Evolutionary conservation across 2,888 invertebrate species (phyloP), one percentile per base, ranked within the genome.

Genomic region (Eupithecia insigniata): DNA sequence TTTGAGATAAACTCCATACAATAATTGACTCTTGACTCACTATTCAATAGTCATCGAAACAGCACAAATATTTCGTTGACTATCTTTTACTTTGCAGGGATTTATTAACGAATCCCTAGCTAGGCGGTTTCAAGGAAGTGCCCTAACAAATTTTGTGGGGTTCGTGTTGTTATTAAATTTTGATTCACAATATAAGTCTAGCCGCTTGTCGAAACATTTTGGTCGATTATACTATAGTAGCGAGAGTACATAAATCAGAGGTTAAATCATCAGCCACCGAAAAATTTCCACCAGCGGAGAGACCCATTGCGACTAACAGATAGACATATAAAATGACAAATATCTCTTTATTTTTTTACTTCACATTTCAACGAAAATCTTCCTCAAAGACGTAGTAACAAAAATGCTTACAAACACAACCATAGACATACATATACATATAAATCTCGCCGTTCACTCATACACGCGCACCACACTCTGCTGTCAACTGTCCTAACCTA

Each of bases 391-490:
- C 86, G 83, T 87, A 84, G 85, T 88, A 90, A 90, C 87, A 90
- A 90, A 90, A 79, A 88, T 85, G 85, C 86, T 84, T 84, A 88
- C 86, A 88, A 88, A 90, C 88, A 90, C 90, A 91, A 91, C 90
- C 91, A 70, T 88, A 84, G 82, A 86, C 84, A 84, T 81, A 84
- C 78, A 80, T 76, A 51, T 78, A 81, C 78, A 80, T 74, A 79
- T 76, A 81, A 70, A 65, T 61, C 67, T 65, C 66, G 68, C 72
- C 66, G 26, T 26, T 55, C 51, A 22, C 51, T 22, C 55, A 4
- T 14, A 71, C 67, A 62, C 72, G 28, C 71, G 65, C 75, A 36
- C 68, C 46, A 1, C 32, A 18, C 62, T 66, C 32, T 36, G 67
- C 34, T 67, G 64, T 66, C 68, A 65, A 73, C 60, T 26, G 58